A percentile compares a stretch with the other conserved stretches of the same genome.
These are phyloP conservation scores for Crotophaga sulcirostris DNA, from an alignment of 2,113 vertebrate species.

Conservation along the genomic window DNA sequence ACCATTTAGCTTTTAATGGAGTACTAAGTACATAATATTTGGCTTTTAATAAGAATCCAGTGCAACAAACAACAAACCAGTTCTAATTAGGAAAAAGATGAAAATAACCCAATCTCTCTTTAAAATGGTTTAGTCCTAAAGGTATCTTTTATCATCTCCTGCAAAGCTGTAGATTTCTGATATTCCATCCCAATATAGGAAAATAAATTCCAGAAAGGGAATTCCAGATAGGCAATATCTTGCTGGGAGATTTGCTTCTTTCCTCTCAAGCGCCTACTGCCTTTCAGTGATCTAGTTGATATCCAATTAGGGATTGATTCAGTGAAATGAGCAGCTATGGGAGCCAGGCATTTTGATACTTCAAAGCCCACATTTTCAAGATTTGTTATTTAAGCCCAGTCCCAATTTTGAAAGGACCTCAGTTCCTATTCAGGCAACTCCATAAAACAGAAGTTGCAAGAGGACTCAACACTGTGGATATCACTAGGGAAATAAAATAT, in stretches of 20 bases:
- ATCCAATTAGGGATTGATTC: background rate
- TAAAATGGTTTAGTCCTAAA: background rate
- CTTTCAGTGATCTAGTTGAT: background rate
- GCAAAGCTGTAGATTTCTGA: background rate
- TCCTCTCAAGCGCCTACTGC: rapidly evolving
- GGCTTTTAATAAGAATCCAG: background rate
- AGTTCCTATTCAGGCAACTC: background rate
- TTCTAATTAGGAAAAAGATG: background rate
- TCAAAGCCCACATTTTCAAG: background rate
- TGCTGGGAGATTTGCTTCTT: background rate
- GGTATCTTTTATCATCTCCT: background rate
- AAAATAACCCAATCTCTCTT: background rate
- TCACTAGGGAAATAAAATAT: background rate
- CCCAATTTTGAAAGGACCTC: background rate
- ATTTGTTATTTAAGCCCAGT: background rate
- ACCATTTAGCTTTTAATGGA: background rate
- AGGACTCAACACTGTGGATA: background rate
- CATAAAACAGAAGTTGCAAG: background rate
- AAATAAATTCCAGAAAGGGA: background rate
- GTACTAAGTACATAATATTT: background rate
- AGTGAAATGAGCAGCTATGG: background rate
- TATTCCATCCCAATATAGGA: background rate
- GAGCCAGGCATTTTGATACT: background rate
- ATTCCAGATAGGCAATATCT: background rate
- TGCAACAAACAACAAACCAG: background rate